These are phyloP conservation scores for Antheraea yamamai DNA, from an alignment of 2,888 invertebrate species.

Conservation along the genomic window DNA sequence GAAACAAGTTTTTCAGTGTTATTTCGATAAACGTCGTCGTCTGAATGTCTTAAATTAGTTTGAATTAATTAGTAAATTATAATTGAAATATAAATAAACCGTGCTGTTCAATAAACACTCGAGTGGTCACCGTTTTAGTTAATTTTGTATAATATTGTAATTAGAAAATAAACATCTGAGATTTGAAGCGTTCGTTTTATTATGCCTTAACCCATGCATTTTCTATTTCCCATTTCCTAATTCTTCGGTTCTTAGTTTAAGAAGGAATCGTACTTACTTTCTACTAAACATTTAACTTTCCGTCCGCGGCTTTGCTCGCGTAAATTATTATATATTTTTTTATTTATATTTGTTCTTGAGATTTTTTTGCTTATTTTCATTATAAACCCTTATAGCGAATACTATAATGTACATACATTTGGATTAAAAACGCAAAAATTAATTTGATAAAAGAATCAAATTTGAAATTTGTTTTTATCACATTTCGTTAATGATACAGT, in stretches of 20 bases:
- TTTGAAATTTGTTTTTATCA: too few species aligned
- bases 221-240: background rate
- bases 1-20: conserved; percentile 3
- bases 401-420: too few species aligned
- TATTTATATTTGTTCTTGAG: too few species aligned
- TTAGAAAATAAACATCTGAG: conserved; percentile 47
- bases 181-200: conserved; percentile 24
- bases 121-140: conserved; percentile 44
- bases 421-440: too few species aligned
- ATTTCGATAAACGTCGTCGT: background rate
- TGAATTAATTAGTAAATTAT: background rate
- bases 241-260: background rate
- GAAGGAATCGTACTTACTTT: too few species aligned
- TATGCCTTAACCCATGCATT: background rate
- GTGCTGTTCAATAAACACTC: conserved; percentile 20
- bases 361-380: too few species aligned
- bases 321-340: too few species aligned
- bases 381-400: too few species aligned
- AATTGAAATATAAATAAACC: background rate
- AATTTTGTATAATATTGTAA: conserved; percentile 54
- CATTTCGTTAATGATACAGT: too few species aligned
- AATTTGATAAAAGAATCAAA: too few species aligned
- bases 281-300: too few species aligned
- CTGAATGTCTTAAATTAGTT: background rate
- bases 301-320: too few species aligned